Base-by-base conservation (phyloP, 2,888 invertebrate genomes). In the Norana najaformis region DNA sequence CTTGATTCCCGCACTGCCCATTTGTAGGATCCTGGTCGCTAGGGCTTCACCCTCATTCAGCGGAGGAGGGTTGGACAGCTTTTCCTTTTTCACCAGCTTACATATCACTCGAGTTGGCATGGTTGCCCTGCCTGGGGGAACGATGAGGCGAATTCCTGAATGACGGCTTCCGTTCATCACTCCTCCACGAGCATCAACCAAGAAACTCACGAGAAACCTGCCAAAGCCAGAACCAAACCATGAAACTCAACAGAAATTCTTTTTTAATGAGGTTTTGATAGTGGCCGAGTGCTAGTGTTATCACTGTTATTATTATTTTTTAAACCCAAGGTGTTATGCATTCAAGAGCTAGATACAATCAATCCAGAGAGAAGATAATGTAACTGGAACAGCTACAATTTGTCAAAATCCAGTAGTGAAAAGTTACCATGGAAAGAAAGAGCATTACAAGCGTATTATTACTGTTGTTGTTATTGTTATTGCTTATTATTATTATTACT, bases 101-200 rank as follows among this genome's bases (percentile, higher is more conserved):
- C 99, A 99, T 88, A 99, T 99, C 91, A 99, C 97, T 93, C 99
- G 96, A 93, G 99, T 99, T 16, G 99, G 99, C 96, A 98, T 98
- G 89, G 98, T 97, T 20, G 99, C 99, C 93, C 98, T 98, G 37
- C 98, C 96, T 0, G 99, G 99, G 2, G 99, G 99, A 83, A 99
- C 98, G 93, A 99, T 98, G 92, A 99, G 98, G 41, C 99, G 96
- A 35, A 99, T 98, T 0, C 99, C 99, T 47, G 98, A 98, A 94
- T 99, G 99, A 47, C 99, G 97, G 94, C 99, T 99, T 2, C 99
- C 99, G 35, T 99, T 89, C 89, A 90, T 90, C 47, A 90, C 91
- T 23, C 99, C 99, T n/a, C 99, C 99, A 8, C 99, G 96, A 8
- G 99, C 99, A 95, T 99, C 99, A 94, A 99, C 99, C 96, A 99